Percentiles rank a stretch among this genome's conserved stretches.
These are phyloP conservation scores for Pedetes capensis DNA, from an alignment of 2,113 vertebrate genomes.

Conservation along the genomic window DNA sequence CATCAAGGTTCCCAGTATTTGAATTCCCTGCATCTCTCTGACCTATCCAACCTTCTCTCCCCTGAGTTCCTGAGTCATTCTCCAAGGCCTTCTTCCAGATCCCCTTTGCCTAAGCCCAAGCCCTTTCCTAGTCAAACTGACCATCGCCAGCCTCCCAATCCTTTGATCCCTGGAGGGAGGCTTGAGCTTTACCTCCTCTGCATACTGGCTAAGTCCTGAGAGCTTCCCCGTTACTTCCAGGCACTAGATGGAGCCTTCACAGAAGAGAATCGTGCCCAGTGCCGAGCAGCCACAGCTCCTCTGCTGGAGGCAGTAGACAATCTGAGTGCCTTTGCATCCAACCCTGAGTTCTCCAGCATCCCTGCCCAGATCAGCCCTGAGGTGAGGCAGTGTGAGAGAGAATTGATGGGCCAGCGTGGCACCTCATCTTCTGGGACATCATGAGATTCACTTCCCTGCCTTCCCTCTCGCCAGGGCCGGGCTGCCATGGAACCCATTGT, in stretches of 20 bases:
- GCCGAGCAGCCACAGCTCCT: constrained; percentile 91
- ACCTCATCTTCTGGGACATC: neutral
- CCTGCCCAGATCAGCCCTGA: constrained; percentile 96
- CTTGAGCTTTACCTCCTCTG: neutral
- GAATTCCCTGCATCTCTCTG: neutral
- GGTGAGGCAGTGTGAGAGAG: constrained; percentile 76
- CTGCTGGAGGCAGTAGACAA: constrained; percentile 98
- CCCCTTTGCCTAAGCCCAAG: neutral
- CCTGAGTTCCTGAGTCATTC: neutral
- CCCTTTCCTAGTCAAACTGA: neutral
- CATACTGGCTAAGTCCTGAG: neutral
- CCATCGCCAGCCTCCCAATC: neutral
- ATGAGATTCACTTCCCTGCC: neutral
- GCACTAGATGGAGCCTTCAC: constrained; percentile 96
- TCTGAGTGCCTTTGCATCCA: constrained; percentile 96
- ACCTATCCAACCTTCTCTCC: neutral
- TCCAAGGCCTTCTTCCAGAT: neutral
- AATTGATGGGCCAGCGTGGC: neutral
- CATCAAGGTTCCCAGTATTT: constrained; percentile 90
- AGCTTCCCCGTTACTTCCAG: constrained; percentile 75
- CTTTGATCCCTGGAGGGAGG: neutral
- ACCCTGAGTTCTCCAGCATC: constrained; percentile 95
- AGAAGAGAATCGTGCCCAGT: constrained; percentile 93
- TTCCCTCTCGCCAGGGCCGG: constrained; percentile 85
- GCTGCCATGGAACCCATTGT: constrained; percentile 96